Evolutionary conservation across 2,797 vertebrate species (phyloP).

Genomic region (Tinamus major): DNA sequence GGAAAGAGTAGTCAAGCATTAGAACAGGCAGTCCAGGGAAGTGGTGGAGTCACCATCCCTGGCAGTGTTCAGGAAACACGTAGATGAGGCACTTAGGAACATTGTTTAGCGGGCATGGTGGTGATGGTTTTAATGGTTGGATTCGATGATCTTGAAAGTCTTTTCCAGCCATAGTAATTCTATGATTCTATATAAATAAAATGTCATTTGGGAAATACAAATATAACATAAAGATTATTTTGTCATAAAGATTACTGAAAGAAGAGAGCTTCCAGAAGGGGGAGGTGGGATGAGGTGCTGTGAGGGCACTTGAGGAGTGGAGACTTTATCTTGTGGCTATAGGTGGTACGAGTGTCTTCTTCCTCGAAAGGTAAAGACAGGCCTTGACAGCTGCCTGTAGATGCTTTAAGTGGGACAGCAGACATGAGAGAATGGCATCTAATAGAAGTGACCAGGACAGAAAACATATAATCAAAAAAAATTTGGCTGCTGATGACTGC

Average conservation of each 20-base stretch:
- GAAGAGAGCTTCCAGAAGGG: background rate
- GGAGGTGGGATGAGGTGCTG: background rate
- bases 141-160: too few species aligned
- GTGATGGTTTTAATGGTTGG: too few species aligned
- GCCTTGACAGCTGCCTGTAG: background rate
- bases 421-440: background rate
- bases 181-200: accelerated
- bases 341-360: background rate
- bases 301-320: background rate
- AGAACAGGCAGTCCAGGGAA: too few species aligned
- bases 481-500: background rate
- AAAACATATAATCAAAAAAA: background rate
- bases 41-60: too few species aligned
- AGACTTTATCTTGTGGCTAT: background rate
- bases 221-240: too few species aligned
- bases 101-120: too few species aligned
- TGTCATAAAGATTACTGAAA: background rate
- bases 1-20: too few species aligned
- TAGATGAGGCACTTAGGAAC: too few species aligned
- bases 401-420: background rate
- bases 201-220: background rate
- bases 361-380: background rate
- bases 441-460: background rate
- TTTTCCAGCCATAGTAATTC: too few species aligned
- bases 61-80: too few species aligned